Percentiles rank a stretch among this genome's conserved stretches.
Conservation (phyloP, 2,113 vertebrate genomes). For the Aegithalos caudatus region DNA sequence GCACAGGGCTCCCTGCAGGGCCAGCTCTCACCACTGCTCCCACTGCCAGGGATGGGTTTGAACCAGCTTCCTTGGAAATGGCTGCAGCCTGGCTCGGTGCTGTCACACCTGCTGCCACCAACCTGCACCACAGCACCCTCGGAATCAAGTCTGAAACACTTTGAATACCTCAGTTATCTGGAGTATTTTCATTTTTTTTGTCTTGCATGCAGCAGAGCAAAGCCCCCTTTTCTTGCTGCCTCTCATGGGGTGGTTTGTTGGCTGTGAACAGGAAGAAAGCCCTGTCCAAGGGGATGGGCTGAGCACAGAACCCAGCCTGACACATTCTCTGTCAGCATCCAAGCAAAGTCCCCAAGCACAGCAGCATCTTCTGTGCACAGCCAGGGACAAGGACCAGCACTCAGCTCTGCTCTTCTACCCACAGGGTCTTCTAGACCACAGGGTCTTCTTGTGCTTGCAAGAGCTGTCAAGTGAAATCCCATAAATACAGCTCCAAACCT, state of each 20-base stretch:
- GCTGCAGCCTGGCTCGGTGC: not conserved
- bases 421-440: not conserved
- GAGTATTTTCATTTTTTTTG: not conserved
- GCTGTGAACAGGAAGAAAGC: not conserved
- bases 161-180: not conserved
- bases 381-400: not conserved
- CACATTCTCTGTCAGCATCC: not conserved
- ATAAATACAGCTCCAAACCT: not conserved
- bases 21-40: not conserved
- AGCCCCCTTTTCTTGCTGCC: not conserved
- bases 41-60: fast-evolving
- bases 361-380: not conserved
- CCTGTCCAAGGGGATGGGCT: not conserved
- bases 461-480: not conserved
- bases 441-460: not conserved
- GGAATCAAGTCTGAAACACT: not conserved
- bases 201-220: not conserved
- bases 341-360: not conserved
- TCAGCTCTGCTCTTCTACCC: not conserved
- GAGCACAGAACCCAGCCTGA: not conserved
- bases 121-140: not conserved
- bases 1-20: not conserved
- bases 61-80: not conserved
- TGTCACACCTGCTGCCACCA: not conserved
- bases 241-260: not conserved